These are phyloP conservation scores for Nephotettix cincticeps DNA, from an alignment of 1,140 invertebrate species.

Conservation along the genomic window DNA sequence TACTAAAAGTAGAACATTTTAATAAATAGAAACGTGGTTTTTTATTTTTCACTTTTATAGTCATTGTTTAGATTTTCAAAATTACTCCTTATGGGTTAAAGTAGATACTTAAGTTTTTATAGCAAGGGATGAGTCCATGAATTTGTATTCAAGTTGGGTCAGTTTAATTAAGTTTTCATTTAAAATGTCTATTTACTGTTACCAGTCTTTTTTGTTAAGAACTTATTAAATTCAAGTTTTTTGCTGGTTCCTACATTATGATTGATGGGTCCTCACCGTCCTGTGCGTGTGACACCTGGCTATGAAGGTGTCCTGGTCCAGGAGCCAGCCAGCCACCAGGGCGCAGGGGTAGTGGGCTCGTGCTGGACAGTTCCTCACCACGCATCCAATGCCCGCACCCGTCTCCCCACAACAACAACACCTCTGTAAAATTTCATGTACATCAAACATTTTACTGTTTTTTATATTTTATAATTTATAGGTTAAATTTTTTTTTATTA, in stretches of 20 bases:
- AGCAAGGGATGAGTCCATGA: neutral
- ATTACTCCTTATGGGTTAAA: neutral
- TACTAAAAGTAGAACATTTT: no score
- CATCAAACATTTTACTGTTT: no score
- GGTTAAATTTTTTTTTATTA: no score
- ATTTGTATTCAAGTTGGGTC: neutral
- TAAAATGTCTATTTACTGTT: neutral
- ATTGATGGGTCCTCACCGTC: neutral
- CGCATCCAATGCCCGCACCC: constrained; percentile 41
- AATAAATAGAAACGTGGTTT: no score
- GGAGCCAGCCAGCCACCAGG: constrained; percentile 36
- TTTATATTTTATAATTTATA: no score
- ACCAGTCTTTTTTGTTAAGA: neutral
- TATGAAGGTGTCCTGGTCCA: constrained; percentile 40
- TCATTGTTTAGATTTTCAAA: no score
- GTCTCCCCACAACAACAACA: constrained; percentile 38
- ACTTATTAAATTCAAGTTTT: neutral
- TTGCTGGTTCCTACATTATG: neutral
- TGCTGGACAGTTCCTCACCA: constrained; percentile 35
- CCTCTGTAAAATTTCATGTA: no score
- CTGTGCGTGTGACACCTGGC: constrained; percentile 35
- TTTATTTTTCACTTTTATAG: no score
- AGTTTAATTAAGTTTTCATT: neutral
- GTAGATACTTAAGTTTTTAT: neutral
- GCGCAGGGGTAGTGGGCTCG: constrained; percentile 41